Percentiles rank a stretch among this genome's conserved stretches.
Conservation (phyloP, 2,888 invertebrate species). For the Masnerella sp. region DNA sequence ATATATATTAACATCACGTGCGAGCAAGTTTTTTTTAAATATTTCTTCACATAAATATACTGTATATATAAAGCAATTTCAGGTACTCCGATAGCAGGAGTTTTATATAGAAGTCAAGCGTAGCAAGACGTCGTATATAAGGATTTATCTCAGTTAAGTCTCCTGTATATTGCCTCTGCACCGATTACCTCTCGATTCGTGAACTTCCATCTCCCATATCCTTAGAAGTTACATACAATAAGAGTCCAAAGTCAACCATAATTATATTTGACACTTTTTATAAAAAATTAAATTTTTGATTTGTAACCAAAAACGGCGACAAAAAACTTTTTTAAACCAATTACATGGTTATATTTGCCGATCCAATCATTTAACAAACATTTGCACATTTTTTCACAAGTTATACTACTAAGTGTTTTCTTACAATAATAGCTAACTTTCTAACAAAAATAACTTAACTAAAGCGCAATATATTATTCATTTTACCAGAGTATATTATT, state of each 20-base stretch:
- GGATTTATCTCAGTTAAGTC: slow-evolving; percentile 78
- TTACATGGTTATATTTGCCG: no score
- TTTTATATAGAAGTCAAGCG: slow-evolving; percentile 75
- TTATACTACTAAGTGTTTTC: no score
- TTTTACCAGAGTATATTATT: no score
- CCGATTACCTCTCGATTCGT: slow-evolving; percentile 68
- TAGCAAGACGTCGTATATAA: slow-evolving; percentile 76
- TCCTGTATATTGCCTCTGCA: slow-evolving; percentile 76
- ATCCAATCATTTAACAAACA: no score
- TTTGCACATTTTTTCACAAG: no score
- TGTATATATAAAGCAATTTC: slow-evolving; percentile 72
- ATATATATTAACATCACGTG: slow-evolving; percentile 7
- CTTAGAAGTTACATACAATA: slow-evolving; percentile 15
- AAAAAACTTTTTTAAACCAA: slow-evolving; percentile 40
- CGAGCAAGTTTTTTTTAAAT: slow-evolving; percentile 14
- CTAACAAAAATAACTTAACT: no score
- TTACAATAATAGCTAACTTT: no score
- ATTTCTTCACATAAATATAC: slow-evolving; percentile 15
- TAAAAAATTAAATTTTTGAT: slow-evolving; percentile 17
- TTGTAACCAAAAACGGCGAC: slow-evolving; percentile 23
- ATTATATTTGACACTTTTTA: slow-evolving; percentile 34
- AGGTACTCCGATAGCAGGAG: slow-evolving; percentile 71
- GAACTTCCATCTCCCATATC: slow-evolving; percentile 50
- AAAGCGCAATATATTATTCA: no score
- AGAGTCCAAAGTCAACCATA: slow-evolving; percentile 34